phyloP scores from a whole-genome alignment of 1,140 invertebrate species.

The Tachypleus tridentatus region DNA sequence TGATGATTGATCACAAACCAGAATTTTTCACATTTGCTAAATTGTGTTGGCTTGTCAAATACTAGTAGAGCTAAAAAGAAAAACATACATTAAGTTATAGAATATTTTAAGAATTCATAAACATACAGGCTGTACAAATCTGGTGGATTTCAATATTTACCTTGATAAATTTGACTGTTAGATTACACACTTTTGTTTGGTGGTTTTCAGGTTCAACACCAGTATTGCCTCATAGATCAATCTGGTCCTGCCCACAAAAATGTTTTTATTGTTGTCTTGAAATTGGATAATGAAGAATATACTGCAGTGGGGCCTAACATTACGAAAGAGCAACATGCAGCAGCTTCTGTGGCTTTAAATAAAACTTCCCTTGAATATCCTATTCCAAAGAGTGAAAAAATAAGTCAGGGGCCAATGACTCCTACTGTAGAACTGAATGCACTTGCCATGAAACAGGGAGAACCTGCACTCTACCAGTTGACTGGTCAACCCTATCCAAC shows the following conservation, averaged over 20 bases:
- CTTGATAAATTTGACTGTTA: no score
- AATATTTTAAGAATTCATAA: no score
- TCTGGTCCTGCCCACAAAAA: slow-evolving; percentile 92
- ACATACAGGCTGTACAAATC: no score
- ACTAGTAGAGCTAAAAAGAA: no score
- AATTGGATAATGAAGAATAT: slow-evolving; percentile 70
- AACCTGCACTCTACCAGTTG: slow-evolving; percentile 66
- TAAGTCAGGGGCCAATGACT: slow-evolving; percentile 48
- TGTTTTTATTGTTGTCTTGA: slow-evolving; percentile 74
- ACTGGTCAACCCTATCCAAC: slow-evolving; percentile 36
- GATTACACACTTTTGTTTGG: no score
- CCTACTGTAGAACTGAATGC: slow-evolving; percentile 89
- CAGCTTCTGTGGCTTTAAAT: slow-evolving; percentile 69
- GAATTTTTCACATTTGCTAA: no score
- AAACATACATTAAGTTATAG: no score
- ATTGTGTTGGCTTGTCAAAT: no score
- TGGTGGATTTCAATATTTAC: no score
- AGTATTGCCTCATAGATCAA: slow-evolving; percentile 62
- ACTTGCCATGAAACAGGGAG: slow-evolving; percentile 79
- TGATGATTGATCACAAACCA: no score
- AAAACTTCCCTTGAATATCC: slow-evolving; percentile 72
- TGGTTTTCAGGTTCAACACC: slow-evolving; percentile 47
- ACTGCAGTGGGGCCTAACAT: slow-evolving; percentile 81
- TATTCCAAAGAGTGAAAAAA: slow-evolving; percentile 47
- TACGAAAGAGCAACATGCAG: slow-evolving; percentile 92